These are phyloP conservation scores for Parambassis ranga DNA, from an alignment of 2,797 vertebrate genomes.

Conservation along the genomic window DNA sequence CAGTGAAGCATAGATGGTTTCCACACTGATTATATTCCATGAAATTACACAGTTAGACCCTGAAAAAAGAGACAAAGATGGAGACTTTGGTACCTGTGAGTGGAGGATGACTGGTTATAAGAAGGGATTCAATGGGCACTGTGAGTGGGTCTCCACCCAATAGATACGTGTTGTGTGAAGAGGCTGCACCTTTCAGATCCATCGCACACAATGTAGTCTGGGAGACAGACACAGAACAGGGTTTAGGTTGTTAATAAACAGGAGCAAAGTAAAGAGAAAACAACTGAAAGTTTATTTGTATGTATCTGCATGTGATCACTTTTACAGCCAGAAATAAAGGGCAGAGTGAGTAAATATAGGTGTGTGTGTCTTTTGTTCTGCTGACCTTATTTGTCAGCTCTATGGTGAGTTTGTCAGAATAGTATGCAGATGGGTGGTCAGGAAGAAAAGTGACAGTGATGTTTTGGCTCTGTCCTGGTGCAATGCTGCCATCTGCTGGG, in stretches of 20 bases:
- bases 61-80: too few species aligned
- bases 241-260: neutral
- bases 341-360: neutral
- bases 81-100: too few species aligned
- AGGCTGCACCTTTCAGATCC: slow-evolving; percentile 84
- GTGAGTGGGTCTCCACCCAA: slow-evolving; percentile 82
- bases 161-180: slow-evolving; percentile 82
- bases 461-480: slow-evolving; percentile 78
- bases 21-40: neutral
- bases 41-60: too few species aligned
- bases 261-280: neutral
- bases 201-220: slow-evolving; percentile 83
- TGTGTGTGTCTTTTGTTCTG: neutral
- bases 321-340: neutral
- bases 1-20: neutral
- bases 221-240: slow-evolving; percentile 7
- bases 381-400: slow-evolving; percentile 86
- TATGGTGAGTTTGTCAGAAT: slow-evolving; percentile 82
- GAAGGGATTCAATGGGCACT: slow-evolving; percentile 81
- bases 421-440: slow-evolving; percentile 87
- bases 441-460: slow-evolving; percentile 88
- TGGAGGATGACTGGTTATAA: slow-evolving; percentile 19
- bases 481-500: slow-evolving; percentile 82
- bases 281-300: too few species aligned
- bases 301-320: neutral